These are phyloP conservation scores for Cinara cedri DNA, from an alignment of 2,888 invertebrate species.

Conservation along the genomic window DNA sequence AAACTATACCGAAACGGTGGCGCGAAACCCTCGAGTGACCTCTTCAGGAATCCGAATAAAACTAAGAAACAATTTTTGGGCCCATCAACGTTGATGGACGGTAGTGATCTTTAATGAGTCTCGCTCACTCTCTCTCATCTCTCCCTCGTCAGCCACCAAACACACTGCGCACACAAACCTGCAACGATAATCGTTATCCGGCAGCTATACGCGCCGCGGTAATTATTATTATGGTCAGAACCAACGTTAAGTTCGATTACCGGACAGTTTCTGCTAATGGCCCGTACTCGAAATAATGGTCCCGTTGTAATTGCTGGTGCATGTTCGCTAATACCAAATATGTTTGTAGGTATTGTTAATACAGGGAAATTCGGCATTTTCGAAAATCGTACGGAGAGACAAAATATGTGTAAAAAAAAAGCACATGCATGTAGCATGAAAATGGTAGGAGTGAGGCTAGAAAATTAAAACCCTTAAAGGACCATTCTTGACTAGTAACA, in stretches of 20 bases:
- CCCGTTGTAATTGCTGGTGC: slow-evolving; percentile 32
- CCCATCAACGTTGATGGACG: slow-evolving; percentile 51
- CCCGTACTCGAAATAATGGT: slow-evolving; percentile 34
- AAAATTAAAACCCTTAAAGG: no score
- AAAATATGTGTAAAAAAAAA: no score
- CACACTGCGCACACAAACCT: slow-evolving; percentile 40
- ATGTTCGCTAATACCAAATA: slow-evolving; percentile 27
- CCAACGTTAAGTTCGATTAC: slow-evolving; percentile 53
- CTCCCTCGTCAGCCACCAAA: slow-evolving; percentile 9
- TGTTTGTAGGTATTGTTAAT: not conserved
- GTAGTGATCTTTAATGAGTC: slow-evolving; percentile 39
- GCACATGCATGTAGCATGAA: no score
- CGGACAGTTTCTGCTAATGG: slow-evolving; percentile 53
- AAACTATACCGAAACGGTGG: not conserved
- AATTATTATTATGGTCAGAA: slow-evolving; percentile 55
- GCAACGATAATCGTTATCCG: slow-evolving; percentile 46
- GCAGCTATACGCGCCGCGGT: slow-evolving; percentile 24
- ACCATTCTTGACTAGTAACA: no score
- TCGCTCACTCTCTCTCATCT: not conserved
- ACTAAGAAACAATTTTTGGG: slow-evolving; percentile 34
- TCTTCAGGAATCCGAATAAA: slow-evolving; percentile 1
- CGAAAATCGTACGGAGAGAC: not conserved
- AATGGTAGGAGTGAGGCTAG: no score
- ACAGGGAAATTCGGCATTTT: slow-evolving; percentile 12
- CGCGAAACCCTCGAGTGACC: slow-evolving; percentile 17